Evolutionary conservation across 2,797 vertebrate species (phyloP), one percentile per base, ranked within the genome.

Genomic region (Tapirus indicus): DNA sequence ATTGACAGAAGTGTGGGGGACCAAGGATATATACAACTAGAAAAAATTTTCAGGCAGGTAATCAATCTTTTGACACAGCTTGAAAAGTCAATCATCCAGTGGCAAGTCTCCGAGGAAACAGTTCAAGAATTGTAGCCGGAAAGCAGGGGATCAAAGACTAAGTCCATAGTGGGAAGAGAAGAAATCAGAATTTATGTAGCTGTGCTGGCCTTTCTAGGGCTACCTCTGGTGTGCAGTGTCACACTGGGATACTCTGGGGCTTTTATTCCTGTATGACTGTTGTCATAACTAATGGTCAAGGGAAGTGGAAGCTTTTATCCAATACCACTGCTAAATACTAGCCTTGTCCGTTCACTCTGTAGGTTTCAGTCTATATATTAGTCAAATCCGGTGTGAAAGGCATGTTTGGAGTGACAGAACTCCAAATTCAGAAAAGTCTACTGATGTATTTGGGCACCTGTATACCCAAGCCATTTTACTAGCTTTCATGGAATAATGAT

Each of bases 61-160:
- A 95, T 97, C 5, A 11, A 13, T 95, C 71, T 95, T 23, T 7
- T 44, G 44, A 11, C 13, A 18, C 77, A 80, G 5, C 32, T 92
- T 85, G 62, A 23, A 58, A 98, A 98, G 23, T 38, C 83, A 82
- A 8, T 97, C 75, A 89, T 25, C 9, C 10, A 25, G 71, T 78
- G 35, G 79, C 91, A 62, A 71, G 20, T 77, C 92, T 91, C 85
- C 0, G 2, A 95, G 94, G 96, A 91, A 92, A 1, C 7, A 0
- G 64, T 52, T 78, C 88, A 97, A 56, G 60, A 80, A 52, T 1
- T 95, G 7, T 77, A 90, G 41, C 72, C n/a, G 35, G 25, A 84
- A 79, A 35, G 14, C 10, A 66, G n/a, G 35, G 27, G 49, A 47
- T 68, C 21, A 56, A 64, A 52, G 69, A 93, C 68, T 23, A 35